A percentile compares a stretch with the other conserved stretches of the same genome.
Evolutionary conservation across 2,797 vertebrate genomes (phyloP).

Genomic region (Tympanoctomys barrerae): DNA sequence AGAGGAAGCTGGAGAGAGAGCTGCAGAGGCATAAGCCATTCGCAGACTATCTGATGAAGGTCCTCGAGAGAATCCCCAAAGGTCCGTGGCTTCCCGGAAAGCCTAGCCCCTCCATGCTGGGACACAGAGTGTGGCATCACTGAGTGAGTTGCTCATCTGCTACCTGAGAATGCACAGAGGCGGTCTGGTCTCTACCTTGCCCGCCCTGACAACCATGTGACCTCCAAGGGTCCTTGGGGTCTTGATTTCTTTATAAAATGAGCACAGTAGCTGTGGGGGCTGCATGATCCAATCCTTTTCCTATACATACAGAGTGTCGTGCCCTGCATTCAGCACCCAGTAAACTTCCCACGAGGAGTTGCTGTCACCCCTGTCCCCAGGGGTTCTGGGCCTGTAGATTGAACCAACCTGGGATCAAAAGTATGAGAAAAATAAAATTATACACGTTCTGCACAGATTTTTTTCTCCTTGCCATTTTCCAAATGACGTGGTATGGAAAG

Average conservation of each 20-base stretch:
- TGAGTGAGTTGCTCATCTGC: background rate
- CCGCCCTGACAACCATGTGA: rapidly evolving
- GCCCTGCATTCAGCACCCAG: rapidly evolving
- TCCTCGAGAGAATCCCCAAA: slow-evolving; percentile 88
- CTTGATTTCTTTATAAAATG: background rate
- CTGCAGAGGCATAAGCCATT: slow-evolving; percentile 88
- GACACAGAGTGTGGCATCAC: rapidly evolving
- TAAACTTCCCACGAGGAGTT: background rate
- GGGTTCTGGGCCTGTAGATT: background rate
- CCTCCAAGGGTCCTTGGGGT: background rate
- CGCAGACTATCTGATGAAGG: slow-evolving; percentile 90
- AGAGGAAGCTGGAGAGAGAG: slow-evolving; percentile 86
- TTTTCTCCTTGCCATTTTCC: too few relatives aligned
- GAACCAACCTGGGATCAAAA: background rate
- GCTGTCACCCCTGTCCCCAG: background rate
- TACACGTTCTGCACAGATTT: too few relatives aligned
- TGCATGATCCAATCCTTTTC: rapidly evolving
- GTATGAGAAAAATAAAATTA: background rate
- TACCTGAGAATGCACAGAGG: background rate
- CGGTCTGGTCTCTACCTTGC: rapidly evolving
- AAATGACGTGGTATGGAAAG: background rate
- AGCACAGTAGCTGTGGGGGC: rapidly evolving
- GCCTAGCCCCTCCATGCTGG: background rate
- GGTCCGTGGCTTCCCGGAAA: slow-evolving; percentile 78
- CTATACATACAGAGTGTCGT: rapidly evolving